Evolutionary conservation across 1,140 invertebrate genomes (phyloP).

Genomic region (Brachionus calyciflorus): DNA sequence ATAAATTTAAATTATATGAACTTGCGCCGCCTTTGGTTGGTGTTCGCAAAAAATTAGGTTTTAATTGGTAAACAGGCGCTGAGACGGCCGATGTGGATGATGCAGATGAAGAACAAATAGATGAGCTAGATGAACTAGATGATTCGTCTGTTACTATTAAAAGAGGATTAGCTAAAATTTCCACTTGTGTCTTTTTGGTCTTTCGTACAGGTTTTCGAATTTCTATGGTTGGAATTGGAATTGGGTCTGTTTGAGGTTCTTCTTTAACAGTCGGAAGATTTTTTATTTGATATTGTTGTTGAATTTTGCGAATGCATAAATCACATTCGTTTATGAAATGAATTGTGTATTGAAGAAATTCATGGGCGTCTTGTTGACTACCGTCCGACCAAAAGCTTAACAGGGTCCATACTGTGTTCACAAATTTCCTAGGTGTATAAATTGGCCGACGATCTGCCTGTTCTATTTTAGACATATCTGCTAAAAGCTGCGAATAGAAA

Average conservation of each 20-base stretch:
- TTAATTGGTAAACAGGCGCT: not conserved
- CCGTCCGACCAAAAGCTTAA: slow-evolving; percentile 41
- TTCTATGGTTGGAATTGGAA: too few relatives aligned
- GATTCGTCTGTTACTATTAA: slow-evolving; percentile 3
- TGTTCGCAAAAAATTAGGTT: slow-evolving; percentile 15
- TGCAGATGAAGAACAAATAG: slow-evolving; percentile 9
- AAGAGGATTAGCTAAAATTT: too few relatives aligned
- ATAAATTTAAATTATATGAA: not conserved
- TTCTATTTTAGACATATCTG: slow-evolving; percentile 37
- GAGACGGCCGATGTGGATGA: slow-evolving; percentile 24
- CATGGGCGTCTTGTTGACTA: slow-evolving; percentile 38
- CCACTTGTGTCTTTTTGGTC: too few relatives aligned
- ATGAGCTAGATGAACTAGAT: slow-evolving; percentile 8
- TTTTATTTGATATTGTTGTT: not conserved
- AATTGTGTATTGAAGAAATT: slow-evolving; percentile 46
- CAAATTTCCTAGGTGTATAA: slow-evolving; percentile 35
- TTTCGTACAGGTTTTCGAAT: not conserved
- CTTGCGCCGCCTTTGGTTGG: slow-evolving; percentile 31
- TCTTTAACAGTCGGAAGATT: too few relatives aligned
- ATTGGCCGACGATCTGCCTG: slow-evolving; percentile 37
- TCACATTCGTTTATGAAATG: slow-evolving; percentile 46
- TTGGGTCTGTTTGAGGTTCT: too few relatives aligned
- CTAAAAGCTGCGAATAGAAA: not conserved
- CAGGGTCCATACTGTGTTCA: slow-evolving; percentile 27
- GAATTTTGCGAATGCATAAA: slow-evolving; percentile 3